A percentile compares a stretch with the other conserved stretches of the same genome.
These are phyloP conservation scores for Nemotelus nigrinus DNA, from an alignment of 2,888 invertebrate species.

Conservation along the genomic window DNA sequence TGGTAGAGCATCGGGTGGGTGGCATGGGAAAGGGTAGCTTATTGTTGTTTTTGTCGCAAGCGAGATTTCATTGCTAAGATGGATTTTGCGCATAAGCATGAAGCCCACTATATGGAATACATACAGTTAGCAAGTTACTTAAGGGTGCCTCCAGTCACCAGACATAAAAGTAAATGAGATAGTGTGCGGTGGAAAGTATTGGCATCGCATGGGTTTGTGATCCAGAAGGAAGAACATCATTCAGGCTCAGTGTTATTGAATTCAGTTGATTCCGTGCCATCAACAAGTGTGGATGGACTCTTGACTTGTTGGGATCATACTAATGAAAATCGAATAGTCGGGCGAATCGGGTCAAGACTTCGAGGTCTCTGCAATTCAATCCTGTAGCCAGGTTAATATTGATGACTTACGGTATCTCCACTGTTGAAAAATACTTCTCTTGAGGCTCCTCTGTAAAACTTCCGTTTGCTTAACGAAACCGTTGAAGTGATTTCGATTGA, in stretches of 20 bases:
- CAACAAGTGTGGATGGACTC: conserved; percentile 41
- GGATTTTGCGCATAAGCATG: conserved; percentile 1
- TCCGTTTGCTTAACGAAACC: neutral
- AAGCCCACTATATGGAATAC: conserved; percentile 9
- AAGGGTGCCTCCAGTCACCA: neutral
- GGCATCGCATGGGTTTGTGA: neutral
- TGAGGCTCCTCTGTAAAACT: neutral
- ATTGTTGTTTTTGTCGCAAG: neutral
- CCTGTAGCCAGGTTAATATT: neutral
- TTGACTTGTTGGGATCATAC: conserved; percentile 9
- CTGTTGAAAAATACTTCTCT: neutral
- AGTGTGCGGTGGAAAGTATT: neutral
- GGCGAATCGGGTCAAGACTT: neutral
- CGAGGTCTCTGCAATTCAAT: neutral
- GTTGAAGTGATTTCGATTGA: neutral
- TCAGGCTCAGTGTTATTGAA: conserved; percentile 11
- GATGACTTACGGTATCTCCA: neutral
- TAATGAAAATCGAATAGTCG: conserved; percentile 7
- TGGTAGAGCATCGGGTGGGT: neutral
- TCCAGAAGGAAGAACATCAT: conserved; percentile 17
- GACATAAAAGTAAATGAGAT: conserved; percentile 3
- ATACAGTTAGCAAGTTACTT: neutral
- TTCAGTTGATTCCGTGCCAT: conserved; percentile 42
- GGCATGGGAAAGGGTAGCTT: neutral
- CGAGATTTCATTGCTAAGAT: neutral